Conservation (phyloP, 2,888 invertebrate genomes). For the Deilephila elpenor region DNA sequence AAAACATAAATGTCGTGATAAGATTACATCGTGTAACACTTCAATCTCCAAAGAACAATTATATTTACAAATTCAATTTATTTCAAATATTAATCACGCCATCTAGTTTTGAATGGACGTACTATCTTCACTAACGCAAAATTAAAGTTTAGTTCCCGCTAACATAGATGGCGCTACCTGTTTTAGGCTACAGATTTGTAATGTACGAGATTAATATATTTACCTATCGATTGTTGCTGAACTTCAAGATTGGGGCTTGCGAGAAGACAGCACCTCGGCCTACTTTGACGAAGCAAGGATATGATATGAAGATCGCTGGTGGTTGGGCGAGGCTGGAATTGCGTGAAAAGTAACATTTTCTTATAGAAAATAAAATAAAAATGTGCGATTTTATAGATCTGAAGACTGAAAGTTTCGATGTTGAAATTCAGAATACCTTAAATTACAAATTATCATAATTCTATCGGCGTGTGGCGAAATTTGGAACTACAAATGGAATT, state of each 20-base stretch:
- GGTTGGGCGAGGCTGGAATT: slow-evolving; percentile 59
- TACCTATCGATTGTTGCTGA: slow-evolving; percentile 53
- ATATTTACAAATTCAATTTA: background rate
- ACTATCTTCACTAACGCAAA: too few relatives aligned
- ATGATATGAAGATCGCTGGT: slow-evolving; percentile 53
- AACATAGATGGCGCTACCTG: slow-evolving; percentile 1
- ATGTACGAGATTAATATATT: slow-evolving; percentile 61
- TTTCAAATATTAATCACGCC: background rate
- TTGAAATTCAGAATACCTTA: too few relatives aligned
- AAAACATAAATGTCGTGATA: too few relatives aligned
- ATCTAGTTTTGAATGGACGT: background rate
- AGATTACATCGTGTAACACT: too few relatives aligned
- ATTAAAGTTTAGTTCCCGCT: too few relatives aligned
- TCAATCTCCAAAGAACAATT: too few relatives aligned
- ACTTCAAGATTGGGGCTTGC: slow-evolving; percentile 54
- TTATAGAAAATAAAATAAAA: background rate
- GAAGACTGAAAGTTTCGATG: too few relatives aligned
- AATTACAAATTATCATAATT: too few relatives aligned
- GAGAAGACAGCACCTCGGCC: slow-evolving; percentile 50
- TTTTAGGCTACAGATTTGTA: slow-evolving; percentile 60
- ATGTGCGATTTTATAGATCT: too few relatives aligned
- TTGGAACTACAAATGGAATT: too few relatives aligned
- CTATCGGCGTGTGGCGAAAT: too few relatives aligned
- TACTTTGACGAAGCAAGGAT: slow-evolving; percentile 44
- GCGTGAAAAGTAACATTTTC: background rate